Evolutionary conservation across 2,888 invertebrate genomes (phyloP).

Genomic region (Proisotoma minuta): DNA sequence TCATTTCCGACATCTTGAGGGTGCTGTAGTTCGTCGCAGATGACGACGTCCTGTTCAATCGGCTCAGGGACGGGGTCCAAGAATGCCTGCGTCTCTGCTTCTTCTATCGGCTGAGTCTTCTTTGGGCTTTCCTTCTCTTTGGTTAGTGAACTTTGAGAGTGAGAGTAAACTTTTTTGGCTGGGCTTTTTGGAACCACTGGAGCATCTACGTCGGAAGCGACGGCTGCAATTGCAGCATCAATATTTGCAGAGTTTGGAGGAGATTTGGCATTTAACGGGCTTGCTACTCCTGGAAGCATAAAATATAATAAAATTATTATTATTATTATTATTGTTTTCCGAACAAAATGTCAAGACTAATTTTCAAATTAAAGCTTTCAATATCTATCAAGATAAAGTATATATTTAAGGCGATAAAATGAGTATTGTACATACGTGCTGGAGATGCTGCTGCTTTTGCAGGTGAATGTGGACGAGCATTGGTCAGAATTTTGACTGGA

Average conservation of each 20-base stretch:
- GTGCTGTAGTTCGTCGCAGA: not conserved
- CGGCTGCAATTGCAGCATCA: conserved; percentile 12
- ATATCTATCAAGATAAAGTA: no score
- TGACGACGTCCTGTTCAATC: conserved; percentile 7
- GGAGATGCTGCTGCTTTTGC: not conserved
- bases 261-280: no score
- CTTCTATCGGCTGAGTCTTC: conserved; percentile 4
- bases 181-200: not conserved
- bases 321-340: no score
- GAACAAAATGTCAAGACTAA: no score
- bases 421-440: no score
- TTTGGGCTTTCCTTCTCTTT: not conserved
- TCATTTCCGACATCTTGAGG: not conserved
- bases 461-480: not conserved
- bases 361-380: no score
- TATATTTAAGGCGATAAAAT: no score
- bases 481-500: not conserved
- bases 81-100: not conserved
- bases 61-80: not conserved
- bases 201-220: conserved; percentile 1
- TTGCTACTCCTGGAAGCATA: no score
- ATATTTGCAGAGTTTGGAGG: conserved; percentile 14
- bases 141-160: not conserved
- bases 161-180: not conserved
- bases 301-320: no score